Conservation (phyloP, 2,797 vertebrate species). For the Gambusia yucatana region DNA sequence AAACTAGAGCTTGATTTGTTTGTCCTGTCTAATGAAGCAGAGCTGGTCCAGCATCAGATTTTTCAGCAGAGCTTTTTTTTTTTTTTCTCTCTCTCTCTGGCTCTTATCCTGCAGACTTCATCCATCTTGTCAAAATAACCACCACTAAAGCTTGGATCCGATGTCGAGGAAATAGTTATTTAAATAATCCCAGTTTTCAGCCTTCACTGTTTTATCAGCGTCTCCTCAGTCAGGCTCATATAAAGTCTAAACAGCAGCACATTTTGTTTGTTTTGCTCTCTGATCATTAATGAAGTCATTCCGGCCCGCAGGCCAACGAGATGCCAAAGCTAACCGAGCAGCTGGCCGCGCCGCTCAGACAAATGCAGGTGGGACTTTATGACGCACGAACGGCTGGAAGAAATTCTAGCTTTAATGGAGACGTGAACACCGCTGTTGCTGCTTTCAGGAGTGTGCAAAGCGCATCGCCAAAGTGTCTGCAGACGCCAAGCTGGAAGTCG, state of each 20-base stretch:
- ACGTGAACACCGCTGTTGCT: neutral
- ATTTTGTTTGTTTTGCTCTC: neutral
- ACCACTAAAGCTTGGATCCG: neutral
- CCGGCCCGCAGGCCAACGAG: constrained; percentile 87
- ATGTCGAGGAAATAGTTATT: neutral
- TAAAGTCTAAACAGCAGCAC: neutral
- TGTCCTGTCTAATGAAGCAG: constrained; percentile 43
- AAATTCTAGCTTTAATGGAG: neutral
- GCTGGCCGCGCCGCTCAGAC: constrained; percentile 92
- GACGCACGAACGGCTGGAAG: accelerated
- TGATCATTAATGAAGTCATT: neutral
- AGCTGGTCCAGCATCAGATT: constrained; percentile 17
- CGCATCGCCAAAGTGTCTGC: constrained; percentile 97
- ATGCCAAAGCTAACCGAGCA: constrained; percentile 97
- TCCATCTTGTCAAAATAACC: constrained; percentile 6
- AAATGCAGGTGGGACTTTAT: constrained; percentile 91
- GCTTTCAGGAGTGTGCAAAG: constrained; percentile 92
- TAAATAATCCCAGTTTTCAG: neutral
- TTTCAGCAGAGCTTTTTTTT: constrained; percentile 36
- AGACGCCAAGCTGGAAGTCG: constrained; percentile 95
- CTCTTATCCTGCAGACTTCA: constrained; percentile 5
- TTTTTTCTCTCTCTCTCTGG: constrained; percentile 31
- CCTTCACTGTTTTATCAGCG: neutral
- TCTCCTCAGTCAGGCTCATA: constrained; percentile 1
- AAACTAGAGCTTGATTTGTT: constrained; percentile 44